These are phyloP conservation scores for Arrhamphus sclerolepis DNA, from an alignment of 2,797 vertebrate genomes.

Conservation along the genomic window DNA sequence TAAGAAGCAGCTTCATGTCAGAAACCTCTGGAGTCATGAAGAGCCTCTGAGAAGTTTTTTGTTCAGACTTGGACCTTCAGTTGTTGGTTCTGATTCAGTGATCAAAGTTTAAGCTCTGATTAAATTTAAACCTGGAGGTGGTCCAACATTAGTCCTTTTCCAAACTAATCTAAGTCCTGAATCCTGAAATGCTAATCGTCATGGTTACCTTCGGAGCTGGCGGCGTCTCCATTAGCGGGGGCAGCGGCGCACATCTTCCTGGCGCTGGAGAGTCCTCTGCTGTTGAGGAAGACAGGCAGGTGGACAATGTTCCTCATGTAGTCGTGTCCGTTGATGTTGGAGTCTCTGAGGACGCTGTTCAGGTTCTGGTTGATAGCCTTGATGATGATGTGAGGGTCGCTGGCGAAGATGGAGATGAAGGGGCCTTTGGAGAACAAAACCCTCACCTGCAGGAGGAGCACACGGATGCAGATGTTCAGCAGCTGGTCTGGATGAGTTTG, in stretches of 20 bases:
- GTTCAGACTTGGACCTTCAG: too few relatives aligned
- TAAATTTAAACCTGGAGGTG: too few relatives aligned
- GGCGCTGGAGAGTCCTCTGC: conserved; percentile 89
- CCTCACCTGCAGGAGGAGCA: conserved; percentile 83
- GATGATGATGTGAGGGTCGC: conserved; percentile 98
- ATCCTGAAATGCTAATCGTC: too few relatives aligned
- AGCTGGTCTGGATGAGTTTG: too few relatives aligned
- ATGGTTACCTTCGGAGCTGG: conserved; percentile 81
- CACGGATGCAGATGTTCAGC: neutral
- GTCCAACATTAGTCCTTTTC: too few relatives aligned
- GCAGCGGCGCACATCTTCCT: conserved; percentile 83
- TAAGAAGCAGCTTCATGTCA: too few relatives aligned
- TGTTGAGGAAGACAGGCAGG: conserved; percentile 95
- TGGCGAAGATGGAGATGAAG: conserved; percentile 97
- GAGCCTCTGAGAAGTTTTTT: too few relatives aligned
- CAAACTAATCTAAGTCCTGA: too few relatives aligned
- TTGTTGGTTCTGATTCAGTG: too few relatives aligned
- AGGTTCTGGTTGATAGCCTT: conserved; percentile 99
- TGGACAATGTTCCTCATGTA: conserved; percentile 98
- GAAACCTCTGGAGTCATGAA: too few relatives aligned
- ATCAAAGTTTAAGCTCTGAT: too few relatives aligned
- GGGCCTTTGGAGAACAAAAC: conserved; percentile 96
- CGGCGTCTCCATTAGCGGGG: conserved; percentile 86
- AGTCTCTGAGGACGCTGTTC: conserved; percentile 93
- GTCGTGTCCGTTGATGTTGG: conserved; percentile 97